Base-by-base conservation (phyloP, 2,797 vertebrate genomes). In the Acipenser ruthenus region DNA sequence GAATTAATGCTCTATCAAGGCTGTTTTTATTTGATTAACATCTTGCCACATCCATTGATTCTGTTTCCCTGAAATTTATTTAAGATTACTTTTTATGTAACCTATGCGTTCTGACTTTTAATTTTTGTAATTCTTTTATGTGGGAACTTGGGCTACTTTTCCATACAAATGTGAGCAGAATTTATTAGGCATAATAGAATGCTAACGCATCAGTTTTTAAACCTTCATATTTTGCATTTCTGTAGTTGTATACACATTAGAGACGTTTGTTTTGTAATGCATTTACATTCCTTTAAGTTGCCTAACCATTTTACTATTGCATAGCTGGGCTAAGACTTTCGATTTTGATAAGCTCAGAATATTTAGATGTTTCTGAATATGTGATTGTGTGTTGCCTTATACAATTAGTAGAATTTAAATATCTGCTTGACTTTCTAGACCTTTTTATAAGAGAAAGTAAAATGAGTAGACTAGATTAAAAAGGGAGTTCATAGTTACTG, bases 101-200 rank as follows among this genome's bases (percentile, higher is more conserved):
- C 37, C 61, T 67, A 71, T 75, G 63, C 72, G 75, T 70, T 56
- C 75, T 58, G 58, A 70, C 75, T 77, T 79, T 59, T 50, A 13
- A 55, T 74, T 80, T 78, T 12, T 65, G n/a, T 77, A 79, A 76
- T 80, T 68, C 60, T 63, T 70, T 37, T 37, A 37, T 37, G 23
- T 37, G 23, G 23, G 23, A 37, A 37, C 23, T 37, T 37, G 23
- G 23, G 80, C 81, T 86, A 67, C 82, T 86, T 87, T 84, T 83
- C 74, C 79, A 86, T 84, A 84, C 86, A 87, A 84, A 85, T 86
- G 81, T 83, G 68, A 71, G 72, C 12, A 49, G 9, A 23, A 2
- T 23, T 53, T 18, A 65, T 8, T 52, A 12, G n/a, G 12, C 15
- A 11, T 18, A 5, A 8, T 6, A 6, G 6, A 9, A 60, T 70